phyloP scores from a whole-genome alignment of 2,797 vertebrate species.

The Hoplostethus atlanticus region DNA sequence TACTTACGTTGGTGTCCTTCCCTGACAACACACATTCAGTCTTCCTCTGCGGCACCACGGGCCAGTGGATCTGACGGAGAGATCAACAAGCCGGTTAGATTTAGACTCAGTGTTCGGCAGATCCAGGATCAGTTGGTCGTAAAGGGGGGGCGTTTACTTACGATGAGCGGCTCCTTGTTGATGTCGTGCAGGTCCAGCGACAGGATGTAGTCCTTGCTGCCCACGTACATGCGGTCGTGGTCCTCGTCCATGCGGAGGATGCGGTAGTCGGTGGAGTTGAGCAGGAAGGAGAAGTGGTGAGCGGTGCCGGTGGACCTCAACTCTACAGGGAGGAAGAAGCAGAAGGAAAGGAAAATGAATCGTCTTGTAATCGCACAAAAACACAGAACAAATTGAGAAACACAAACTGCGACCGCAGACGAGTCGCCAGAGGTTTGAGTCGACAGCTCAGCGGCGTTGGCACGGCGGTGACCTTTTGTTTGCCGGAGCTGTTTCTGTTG shows the following conservation, averaged over 20 bases:
- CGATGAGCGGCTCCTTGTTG: conserved; percentile 98
- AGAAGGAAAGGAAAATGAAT: conserved; percentile 40
- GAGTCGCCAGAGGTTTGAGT: conserved; percentile 49
- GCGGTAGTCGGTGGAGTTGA: conserved; percentile 97
- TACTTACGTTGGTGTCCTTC: conserved; percentile 96
- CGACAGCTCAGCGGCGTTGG: conserved; percentile 48
- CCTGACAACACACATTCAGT: conserved; percentile 96
- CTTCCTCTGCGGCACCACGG: conserved; percentile 92
- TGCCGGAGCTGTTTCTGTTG: conserved; percentile 30
- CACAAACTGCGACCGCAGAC: conserved; percentile 44
- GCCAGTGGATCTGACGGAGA: conserved; percentile 94
- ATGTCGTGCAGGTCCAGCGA: conserved; percentile 98
- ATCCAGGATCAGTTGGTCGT: conserved; percentile 7
- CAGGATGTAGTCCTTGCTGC: conserved; percentile 98
- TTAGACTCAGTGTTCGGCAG: not conserved
- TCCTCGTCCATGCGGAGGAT: conserved; percentile 98
- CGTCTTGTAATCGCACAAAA: conserved; percentile 20
- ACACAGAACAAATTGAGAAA: conserved; percentile 49
- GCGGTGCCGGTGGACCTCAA: conserved; percentile 94
- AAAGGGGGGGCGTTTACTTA: conserved; percentile 80
- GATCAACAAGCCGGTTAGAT: conserved; percentile 36
- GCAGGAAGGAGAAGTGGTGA: conserved; percentile 97
- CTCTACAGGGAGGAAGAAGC: conserved; percentile 78
- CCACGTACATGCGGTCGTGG: conserved; percentile 99
- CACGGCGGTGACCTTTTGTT: conserved; percentile 17